phyloP scores from a whole-genome alignment of 2,888 invertebrate genomes.

The Platycnemis pennipes region DNA sequence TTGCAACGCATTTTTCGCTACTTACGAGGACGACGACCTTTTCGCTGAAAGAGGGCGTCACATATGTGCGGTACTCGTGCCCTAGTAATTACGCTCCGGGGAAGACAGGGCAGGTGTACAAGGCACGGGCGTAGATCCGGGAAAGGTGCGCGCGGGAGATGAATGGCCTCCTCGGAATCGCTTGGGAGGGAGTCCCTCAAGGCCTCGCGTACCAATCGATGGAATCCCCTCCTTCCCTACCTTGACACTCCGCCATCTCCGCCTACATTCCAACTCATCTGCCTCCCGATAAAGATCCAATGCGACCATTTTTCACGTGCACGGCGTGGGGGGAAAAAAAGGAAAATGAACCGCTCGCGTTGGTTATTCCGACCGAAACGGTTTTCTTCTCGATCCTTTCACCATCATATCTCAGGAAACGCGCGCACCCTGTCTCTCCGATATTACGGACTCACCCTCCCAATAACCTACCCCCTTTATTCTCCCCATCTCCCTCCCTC shows the following conservation, averaged over 20 bases:
- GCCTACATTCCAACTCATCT: not conserved
- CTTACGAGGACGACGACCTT: not conserved
- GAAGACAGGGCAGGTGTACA: not conserved
- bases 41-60: not conserved
- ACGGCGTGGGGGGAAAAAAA: not conserved
- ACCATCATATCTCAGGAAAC: too few species aligned
- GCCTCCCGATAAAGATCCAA: not conserved
- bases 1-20: too few species aligned
- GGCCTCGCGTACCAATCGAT: constrained; percentile 5
- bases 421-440: not conserved
- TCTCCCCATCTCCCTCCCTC: not conserved
- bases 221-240: not conserved
- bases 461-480: not conserved
- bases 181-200: not conserved
- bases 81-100: not conserved
- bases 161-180: not conserved
- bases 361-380: not conserved
- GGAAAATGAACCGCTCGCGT: not conserved
- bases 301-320: not conserved
- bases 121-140: not conserved
- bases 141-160: not conserved
- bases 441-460: not conserved
- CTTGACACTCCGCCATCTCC: not conserved
- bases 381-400: not conserved
- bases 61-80: not conserved